phyloP scores from a whole-genome alignment of 2,888 invertebrate species.

The Salticus scenicus region DNA sequence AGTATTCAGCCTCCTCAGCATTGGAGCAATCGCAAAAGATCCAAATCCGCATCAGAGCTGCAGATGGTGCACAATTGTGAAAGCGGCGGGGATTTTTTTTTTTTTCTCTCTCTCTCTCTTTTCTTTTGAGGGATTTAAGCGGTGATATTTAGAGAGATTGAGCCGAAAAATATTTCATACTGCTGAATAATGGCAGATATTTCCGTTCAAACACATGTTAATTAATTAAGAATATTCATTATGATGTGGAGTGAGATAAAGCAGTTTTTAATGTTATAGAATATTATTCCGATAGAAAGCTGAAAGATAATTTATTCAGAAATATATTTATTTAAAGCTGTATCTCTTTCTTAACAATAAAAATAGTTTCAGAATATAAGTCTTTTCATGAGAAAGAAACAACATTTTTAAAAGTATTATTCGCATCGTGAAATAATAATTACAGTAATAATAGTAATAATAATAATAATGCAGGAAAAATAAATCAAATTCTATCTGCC shows the following conservation, averaged over 20 bases:
- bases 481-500: too few species aligned
- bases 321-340: too few species aligned
- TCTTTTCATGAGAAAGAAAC: too few species aligned
- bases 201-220: neutral
- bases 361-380: too few species aligned
- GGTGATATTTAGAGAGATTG: constrained; percentile 11
- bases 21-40: neutral
- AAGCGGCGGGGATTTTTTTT: neutral
- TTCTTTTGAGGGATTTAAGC: constrained; percentile 5
- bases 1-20: constrained; percentile 14
- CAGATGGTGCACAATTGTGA: constrained; percentile 31
- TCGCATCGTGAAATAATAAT: too few species aligned
- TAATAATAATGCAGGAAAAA: too few species aligned
- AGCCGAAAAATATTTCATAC: neutral
- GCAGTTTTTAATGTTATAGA: neutral
- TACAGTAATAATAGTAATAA: too few species aligned
- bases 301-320: neutral
- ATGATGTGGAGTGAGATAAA: neutral
- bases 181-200: neutral
- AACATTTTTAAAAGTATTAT: too few species aligned
- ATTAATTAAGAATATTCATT: neutral
- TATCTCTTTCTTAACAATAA: too few species aligned
- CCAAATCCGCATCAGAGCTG: constrained; percentile 27
- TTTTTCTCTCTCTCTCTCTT: neutral
- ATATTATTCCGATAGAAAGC: neutral